These are phyloP conservation scores for Crypturellus tataupa DNA, from an alignment of 2,797 vertebrate genomes.

Conservation along the genomic window DNA sequence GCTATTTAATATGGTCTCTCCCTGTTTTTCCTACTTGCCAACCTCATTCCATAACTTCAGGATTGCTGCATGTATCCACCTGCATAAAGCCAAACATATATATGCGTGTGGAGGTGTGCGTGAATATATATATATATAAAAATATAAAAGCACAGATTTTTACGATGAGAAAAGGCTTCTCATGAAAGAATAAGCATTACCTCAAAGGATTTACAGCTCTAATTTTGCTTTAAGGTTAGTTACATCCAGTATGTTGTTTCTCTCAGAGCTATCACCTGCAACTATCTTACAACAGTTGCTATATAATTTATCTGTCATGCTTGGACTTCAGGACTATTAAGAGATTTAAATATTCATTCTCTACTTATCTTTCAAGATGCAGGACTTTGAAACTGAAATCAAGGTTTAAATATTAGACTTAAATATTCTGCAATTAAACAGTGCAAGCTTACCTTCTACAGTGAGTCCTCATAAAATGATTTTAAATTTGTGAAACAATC, in stretches of 20 bases:
- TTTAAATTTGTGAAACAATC: background rate
- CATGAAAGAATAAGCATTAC: background rate
- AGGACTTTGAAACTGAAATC: background rate
- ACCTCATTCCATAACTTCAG: background rate
- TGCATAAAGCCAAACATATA: background rate
- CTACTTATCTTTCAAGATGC: background rate
- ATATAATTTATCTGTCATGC: background rate
- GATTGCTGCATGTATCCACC: background rate
- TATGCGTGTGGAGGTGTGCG: too few species aligned
- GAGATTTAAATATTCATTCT: background rate
- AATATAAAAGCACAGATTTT: background rate
- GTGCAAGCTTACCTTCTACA: background rate
- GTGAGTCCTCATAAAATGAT: background rate
- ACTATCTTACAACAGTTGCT: background rate
- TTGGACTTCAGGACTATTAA: background rate
- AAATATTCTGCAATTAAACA: background rate
- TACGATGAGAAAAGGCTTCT: background rate
- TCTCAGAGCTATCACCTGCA: background rate
- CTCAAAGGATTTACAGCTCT: background rate
- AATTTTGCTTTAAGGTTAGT: background rate
- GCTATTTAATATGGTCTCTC: rapidly evolving
- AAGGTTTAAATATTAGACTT: background rate
- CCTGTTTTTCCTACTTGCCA: background rate
- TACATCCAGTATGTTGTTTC: background rate
- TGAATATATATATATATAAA: too few species aligned